Evolutionary conservation across 1,140 invertebrate species (phyloP).

Genomic region (Drosophila simulans): DNA sequence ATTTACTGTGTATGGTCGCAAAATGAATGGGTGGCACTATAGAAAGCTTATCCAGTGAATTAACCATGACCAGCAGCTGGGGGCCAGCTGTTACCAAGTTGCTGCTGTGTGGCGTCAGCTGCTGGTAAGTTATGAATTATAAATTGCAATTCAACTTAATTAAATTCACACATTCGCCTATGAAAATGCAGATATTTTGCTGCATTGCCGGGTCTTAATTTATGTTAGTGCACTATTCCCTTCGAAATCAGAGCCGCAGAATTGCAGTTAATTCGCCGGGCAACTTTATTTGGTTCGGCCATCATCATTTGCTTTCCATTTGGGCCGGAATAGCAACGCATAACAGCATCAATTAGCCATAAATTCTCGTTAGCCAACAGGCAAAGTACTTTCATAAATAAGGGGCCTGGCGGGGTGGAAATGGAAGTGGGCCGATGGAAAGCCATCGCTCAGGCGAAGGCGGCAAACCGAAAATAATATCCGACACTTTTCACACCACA

Average conservation of each 20-base stretch:
- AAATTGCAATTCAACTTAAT: slow-evolving; percentile 58
- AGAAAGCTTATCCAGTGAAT: slow-evolving; percentile 50
- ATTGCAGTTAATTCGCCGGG: slow-evolving; percentile 30
- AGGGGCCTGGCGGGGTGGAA: neutral
- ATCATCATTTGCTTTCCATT: slow-evolving; percentile 35
- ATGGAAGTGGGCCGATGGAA: slow-evolving; percentile 22
- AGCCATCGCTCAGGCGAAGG: slow-evolving; percentile 41
- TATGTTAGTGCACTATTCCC: slow-evolving; percentile 10
- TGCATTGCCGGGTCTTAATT: slow-evolving; percentile 50
- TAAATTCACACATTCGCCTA: slow-evolving; percentile 44
- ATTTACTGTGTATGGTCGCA: neutral
- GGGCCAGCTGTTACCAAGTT: slow-evolving; percentile 21
- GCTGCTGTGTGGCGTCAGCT: slow-evolving; percentile 15
- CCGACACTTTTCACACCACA: slow-evolving; percentile 33
- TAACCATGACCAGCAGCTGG: slow-evolving; percentile 55
- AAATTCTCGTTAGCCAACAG: slow-evolving; percentile 64
- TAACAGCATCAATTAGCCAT: slow-evolving; percentile 66
- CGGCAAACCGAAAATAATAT: slow-evolving; percentile 42
- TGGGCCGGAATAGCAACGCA: slow-evolving; percentile 14
- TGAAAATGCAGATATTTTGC: slow-evolving; percentile 41
- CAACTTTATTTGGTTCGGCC: slow-evolving; percentile 19
- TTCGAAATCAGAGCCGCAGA: slow-evolving; percentile 16
- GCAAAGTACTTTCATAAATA: slow-evolving; percentile 53
- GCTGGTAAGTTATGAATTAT: slow-evolving; percentile 56
- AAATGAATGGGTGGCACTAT: neutral